These are phyloP conservation scores for Ceyx melanurus DNA, from an alignment of 2,113 vertebrate species.

Conservation along the genomic window DNA sequence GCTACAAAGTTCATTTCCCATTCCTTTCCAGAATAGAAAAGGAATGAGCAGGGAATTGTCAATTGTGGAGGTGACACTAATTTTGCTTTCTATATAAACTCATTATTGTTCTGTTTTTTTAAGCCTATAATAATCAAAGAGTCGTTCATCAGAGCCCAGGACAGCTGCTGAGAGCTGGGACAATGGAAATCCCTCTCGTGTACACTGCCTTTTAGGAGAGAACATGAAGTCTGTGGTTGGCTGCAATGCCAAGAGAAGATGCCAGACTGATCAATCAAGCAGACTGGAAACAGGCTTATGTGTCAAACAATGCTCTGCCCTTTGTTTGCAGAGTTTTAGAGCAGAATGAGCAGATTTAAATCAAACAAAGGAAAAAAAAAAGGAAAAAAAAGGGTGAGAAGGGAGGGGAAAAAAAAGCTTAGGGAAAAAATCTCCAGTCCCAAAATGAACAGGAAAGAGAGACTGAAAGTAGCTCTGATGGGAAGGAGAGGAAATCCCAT, in stretches of 20 bases:
- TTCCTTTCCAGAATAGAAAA: not conserved
- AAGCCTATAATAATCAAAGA: not conserved
- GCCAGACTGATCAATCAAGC: conserved; percentile 55
- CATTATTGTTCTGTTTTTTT: not conserved
- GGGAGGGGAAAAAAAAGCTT: not conserved
- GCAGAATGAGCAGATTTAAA: conserved; percentile 52
- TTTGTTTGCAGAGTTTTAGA: conserved; percentile 39
- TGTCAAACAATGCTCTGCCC: not conserved
- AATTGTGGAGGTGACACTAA: not conserved
- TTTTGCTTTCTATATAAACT: not conserved
- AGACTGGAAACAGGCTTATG: conserved; percentile 42
- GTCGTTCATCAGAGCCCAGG: not conserved
- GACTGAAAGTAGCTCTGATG: not conserved
- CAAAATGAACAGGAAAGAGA: not conserved
- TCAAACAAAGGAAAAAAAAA: not conserved
- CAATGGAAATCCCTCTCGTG: not conserved
- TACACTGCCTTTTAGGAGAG: not conserved
- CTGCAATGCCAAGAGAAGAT: conserved; percentile 14
- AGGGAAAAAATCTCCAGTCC: conserved; percentile 18
- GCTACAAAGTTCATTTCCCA: not conserved
- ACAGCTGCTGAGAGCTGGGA: not conserved
- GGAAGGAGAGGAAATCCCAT: not conserved
- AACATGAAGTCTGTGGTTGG: not conserved
- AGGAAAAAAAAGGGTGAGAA: not conserved
- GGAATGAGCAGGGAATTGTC: not conserved